Percentiles rank a stretch among this genome's conserved stretches.
These are phyloP conservation scores for Orchesellides sinensis DNA, from an alignment of 2,888 invertebrate genomes.

Conservation along the genomic window DNA sequence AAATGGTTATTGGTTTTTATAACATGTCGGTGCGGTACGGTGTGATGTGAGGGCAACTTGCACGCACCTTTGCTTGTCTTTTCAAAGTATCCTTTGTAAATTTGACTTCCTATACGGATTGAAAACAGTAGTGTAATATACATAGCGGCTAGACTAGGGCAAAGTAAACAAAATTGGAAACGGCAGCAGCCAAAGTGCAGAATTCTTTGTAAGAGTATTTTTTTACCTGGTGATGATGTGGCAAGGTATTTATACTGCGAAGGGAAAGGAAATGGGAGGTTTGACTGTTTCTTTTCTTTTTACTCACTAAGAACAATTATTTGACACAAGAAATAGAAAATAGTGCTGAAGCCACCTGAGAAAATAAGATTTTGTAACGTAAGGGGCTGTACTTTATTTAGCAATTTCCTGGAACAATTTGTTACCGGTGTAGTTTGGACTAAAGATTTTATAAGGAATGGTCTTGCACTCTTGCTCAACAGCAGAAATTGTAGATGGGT, in stretches of 20 bases:
- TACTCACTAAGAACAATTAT: too few relatives aligned
- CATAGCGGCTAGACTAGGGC: constrained; percentile 1
- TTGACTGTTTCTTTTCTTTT: constrained; percentile 43
- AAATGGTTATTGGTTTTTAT: constrained; percentile 53
- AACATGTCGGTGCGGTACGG: not conserved
- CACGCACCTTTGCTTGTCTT: constrained; percentile 16
- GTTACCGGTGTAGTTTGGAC: constrained; percentile 37
- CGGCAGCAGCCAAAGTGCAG: constrained; percentile 12
- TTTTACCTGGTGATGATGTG: constrained; percentile 3
- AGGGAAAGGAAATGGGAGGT: constrained; percentile 55
- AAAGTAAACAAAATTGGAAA: constrained; percentile 35
- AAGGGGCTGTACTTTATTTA: constrained; percentile 34
- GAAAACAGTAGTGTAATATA: not conserved
- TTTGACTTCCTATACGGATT: not conserved
- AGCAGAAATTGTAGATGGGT: not conserved
- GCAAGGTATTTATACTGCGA: too few relatives aligned
- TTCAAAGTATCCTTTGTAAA: constrained; percentile 13
- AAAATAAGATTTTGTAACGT: constrained; percentile 14
- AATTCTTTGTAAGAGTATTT: not conserved
- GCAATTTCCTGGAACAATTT: constrained; percentile 63
- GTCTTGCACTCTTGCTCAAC: not conserved
- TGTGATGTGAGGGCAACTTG: not conserved
- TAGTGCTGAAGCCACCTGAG: constrained; percentile 35
- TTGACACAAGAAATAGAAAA: not conserved
- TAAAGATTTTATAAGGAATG: too few relatives aligned